phyloP scores from a whole-genome alignment of 2,888 invertebrate genomes.

The Lasioglossum vierecki region DNA sequence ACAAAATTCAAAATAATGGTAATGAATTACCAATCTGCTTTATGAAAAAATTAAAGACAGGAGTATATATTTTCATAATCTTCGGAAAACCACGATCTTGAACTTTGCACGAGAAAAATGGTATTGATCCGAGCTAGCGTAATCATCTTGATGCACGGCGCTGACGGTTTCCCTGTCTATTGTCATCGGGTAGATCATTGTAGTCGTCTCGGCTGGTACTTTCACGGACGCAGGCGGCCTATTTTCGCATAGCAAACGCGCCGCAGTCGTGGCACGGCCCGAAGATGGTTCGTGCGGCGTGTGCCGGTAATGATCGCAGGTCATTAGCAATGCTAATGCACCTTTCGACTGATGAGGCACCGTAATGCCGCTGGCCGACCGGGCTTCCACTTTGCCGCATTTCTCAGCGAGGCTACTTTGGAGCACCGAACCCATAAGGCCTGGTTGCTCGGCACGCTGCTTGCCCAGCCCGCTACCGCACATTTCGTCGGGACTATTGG shows the following conservation, averaged over 20 bases:
- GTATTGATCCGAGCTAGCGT: background rate
- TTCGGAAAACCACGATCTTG: background rate
- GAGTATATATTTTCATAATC: background rate
- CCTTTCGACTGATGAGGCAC: conserved; percentile 81
- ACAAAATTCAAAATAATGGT: too few relatives aligned
- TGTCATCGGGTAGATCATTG: conserved; percentile 38
- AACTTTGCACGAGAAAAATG: too few relatives aligned
- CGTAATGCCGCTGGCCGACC: conserved; percentile 73
- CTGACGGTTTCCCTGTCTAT: conserved; percentile 3
- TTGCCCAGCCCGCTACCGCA: conserved; percentile 43
- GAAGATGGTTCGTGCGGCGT: conserved; percentile 71
- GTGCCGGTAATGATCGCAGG: conserved; percentile 80
- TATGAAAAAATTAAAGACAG: too few relatives aligned
- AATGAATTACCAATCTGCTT: too few relatives aligned
- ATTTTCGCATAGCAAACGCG: conserved; percentile 67
- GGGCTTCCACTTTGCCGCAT: conserved; percentile 56
- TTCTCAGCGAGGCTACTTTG: conserved; percentile 70
- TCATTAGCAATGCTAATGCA: conserved; percentile 83
- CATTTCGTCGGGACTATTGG: conserved; percentile 68
- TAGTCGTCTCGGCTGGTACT: conserved; percentile 13
- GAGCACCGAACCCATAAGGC: conserved; percentile 39
- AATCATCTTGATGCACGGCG: background rate
- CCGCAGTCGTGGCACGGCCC: conserved; percentile 9
- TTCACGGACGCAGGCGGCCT: conserved; percentile 46
- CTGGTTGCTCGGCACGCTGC: conserved; percentile 26